Conservation (phyloP, 1,140 invertebrate species). For the Arctopsyche grandis region DNA sequence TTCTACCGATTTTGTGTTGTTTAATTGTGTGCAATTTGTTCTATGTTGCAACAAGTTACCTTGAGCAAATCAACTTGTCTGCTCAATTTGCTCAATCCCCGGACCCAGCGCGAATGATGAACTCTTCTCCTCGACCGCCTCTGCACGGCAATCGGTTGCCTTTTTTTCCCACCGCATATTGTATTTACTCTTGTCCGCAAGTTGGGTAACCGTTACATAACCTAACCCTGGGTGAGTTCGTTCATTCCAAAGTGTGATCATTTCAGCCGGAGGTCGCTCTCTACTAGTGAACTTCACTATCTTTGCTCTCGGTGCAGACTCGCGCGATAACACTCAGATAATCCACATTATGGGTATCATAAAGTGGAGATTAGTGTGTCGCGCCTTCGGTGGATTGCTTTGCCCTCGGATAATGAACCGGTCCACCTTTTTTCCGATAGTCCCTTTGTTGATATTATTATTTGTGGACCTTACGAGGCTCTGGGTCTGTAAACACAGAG, state of each 20-base stretch:
- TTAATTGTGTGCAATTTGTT: too few relatives aligned
- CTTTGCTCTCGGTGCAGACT: background rate
- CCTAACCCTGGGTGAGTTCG: slow-evolving; percentile 34
- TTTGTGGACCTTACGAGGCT: too few relatives aligned
- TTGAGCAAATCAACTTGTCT: background rate
- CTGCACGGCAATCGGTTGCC: background rate
- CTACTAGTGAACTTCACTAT: background rate
- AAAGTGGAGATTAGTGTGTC: too few relatives aligned
- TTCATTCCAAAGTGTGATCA: background rate
- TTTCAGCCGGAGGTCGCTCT: slow-evolving; percentile 26
- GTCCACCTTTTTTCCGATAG: background rate
- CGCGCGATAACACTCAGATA: background rate
- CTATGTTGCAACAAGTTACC: background rate
- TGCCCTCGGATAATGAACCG: background rate
- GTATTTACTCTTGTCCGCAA: background rate
- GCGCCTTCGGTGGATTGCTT: too few relatives aligned
- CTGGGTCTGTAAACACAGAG: too few relatives aligned
- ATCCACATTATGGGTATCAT: background rate
- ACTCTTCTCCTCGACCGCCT: background rate
- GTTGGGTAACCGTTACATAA: slow-evolving; percentile 20
- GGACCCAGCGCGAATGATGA: too few relatives aligned
- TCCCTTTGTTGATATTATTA: too few relatives aligned
- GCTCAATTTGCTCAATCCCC: too few relatives aligned
- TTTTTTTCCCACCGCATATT: background rate
- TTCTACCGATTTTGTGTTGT: too few relatives aligned